A percentile compares a stretch with the other conserved stretches of the same genome.
Evolutionary conservation across 2,888 invertebrate species (phyloP).

Genomic region (Athalia cordata): DNA sequence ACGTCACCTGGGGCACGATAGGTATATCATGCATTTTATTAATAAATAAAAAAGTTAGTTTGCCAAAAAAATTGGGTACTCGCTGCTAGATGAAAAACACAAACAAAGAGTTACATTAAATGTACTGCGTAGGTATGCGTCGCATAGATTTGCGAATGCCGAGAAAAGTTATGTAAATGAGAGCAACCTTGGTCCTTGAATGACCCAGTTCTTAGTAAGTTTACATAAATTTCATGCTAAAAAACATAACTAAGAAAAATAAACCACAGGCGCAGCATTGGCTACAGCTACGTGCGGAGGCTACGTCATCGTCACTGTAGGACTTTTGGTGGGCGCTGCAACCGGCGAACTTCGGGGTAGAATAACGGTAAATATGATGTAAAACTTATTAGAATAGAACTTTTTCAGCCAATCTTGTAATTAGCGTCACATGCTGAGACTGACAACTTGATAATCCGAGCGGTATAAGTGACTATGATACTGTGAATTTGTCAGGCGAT

Average conservation of each 20-base stretch:
- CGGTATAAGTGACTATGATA: no score
- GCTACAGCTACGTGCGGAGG: constrained; percentile 74
- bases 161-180: no score
- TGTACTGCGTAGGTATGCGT: background rate
- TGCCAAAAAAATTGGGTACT: background rate
- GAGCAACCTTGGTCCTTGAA: background rate
- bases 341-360: constrained; percentile 80
- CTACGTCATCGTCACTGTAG: constrained; percentile 83
- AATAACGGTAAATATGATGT: constrained; percentile 72
- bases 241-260: background rate
- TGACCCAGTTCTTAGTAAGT: background rate
- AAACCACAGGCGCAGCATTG: constrained; percentile 67
- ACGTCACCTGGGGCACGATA: constrained; percentile 83
- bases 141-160: background rate
- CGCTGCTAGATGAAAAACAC: background rate
- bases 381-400: background rate
- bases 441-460: no score
- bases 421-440: background rate
- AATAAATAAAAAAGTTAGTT: background rate
- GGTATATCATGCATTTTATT: constrained; percentile 71
- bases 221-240: background rate
- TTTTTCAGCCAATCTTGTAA: background rate
- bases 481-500: no score
- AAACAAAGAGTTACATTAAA: background rate
- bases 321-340: constrained; percentile 80